Conservation (phyloP, 2,113 vertebrate species). For the Strix uralensis region DNA sequence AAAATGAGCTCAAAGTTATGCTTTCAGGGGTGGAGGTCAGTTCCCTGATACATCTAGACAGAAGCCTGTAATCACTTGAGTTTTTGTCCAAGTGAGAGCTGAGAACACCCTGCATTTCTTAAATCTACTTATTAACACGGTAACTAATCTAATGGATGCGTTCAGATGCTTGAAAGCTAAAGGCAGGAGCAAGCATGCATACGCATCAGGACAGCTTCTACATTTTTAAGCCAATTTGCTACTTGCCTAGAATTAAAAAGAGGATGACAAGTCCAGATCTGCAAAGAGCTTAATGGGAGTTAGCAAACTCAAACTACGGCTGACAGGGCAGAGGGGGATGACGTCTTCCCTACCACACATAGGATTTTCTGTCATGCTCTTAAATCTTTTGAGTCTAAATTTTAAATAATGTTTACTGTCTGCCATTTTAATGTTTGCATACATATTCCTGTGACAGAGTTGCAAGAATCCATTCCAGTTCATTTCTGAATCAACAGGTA, state of each 20-base stretch:
- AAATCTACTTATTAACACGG: conserved; percentile 18
- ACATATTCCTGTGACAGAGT: neutral
- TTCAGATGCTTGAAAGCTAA: conserved; percentile 33
- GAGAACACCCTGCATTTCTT: neutral
- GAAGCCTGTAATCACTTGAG: neutral
- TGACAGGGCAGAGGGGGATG: neutral
- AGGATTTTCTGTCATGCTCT: neutral
- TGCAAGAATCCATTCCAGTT: neutral
- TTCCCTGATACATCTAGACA: neutral
- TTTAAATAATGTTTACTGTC: neutral
- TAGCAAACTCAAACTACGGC: neutral
- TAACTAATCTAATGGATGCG: conserved; percentile 50
- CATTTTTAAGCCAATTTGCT: conserved; percentile 42
- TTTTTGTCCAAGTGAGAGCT: neutral
- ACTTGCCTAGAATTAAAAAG: conserved; percentile 44
- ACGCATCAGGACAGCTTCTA: conserved; percentile 6
- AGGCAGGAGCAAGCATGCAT: neutral
- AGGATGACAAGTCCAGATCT: neutral
- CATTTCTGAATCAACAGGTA: neutral
- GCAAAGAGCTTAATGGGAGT: neutral
- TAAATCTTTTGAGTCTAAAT: neutral
- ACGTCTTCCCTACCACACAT: neutral
- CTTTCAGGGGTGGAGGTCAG: conserved; percentile 36
- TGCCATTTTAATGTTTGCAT: neutral
- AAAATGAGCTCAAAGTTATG: conserved; percentile 6